These are phyloP conservation scores for Thaleichthys pacificus DNA, from an alignment of 2,797 vertebrate species.

Conservation along the genomic window DNA sequence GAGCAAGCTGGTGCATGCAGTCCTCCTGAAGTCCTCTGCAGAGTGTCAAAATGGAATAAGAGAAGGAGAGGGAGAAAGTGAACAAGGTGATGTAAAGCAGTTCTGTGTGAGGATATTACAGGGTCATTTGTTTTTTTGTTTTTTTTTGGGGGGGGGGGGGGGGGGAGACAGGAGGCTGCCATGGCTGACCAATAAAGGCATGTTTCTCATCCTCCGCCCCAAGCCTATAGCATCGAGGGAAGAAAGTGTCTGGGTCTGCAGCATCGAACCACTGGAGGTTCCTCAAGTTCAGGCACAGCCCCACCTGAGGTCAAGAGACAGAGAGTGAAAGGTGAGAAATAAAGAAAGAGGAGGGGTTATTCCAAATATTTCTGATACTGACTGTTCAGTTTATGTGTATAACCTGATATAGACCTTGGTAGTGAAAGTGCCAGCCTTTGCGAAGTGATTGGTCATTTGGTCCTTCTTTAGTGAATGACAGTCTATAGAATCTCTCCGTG, in stretches of 20 bases:
- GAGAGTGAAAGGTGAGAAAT: neutral
- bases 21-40: constrained; percentile 88
- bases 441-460: constrained; percentile 87
- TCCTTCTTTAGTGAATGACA: constrained; percentile 74
- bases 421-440: constrained; percentile 79
- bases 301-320: constrained; percentile 2
- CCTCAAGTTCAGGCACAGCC: constrained; percentile 73
- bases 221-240: constrained; percentile 82
- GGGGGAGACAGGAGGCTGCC: neutral
- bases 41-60: neutral
- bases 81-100: neutral
- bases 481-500: constrained; percentile 70
- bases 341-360: too few relatives aligned
- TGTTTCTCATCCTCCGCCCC: constrained; percentile 79
- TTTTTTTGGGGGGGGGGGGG: too few relatives aligned
- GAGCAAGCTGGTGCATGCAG: constrained; percentile 87
- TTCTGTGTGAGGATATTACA: too few relatives aligned
- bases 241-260: constrained; percentile 6
- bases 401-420: constrained; percentile 80
- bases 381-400: neutral
- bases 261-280: constrained; percentile 85
- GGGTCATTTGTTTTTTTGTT: too few relatives aligned
- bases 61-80: neutral
- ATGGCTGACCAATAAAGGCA: constrained; percentile 81
- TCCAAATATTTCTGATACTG: too few relatives aligned